phyloP scores from a whole-genome alignment of 2,888 invertebrate species.

The Lasioglossum malachurum region DNA sequence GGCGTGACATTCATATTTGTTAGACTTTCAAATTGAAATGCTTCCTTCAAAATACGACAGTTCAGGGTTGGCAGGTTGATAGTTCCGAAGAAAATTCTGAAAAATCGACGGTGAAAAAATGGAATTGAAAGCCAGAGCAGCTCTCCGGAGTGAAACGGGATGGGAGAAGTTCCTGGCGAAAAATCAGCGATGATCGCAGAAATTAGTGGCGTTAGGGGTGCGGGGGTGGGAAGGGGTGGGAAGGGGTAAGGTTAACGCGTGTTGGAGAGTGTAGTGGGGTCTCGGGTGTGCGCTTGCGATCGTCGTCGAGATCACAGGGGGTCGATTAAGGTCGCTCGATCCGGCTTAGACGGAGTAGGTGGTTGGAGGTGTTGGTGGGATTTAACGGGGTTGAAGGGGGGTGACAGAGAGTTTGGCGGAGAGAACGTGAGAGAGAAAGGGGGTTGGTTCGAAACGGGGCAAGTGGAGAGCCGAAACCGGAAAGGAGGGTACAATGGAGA shows the following conservation, averaged over 20 bases:
- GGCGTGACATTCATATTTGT: too few relatives aligned
- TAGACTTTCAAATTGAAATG: too few relatives aligned
- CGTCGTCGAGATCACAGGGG: conserved; percentile 64
- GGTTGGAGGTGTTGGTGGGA: conserved; percentile 62
- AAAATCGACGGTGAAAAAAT: neutral
- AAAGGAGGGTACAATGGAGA: conserved; percentile 11
- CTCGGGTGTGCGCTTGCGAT: conserved; percentile 62
- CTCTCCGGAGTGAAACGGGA: rapidly evolving
- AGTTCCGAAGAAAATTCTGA: neutral
- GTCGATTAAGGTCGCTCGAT: conserved; percentile 74
- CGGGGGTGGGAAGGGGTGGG: neutral
- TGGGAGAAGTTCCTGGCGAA: neutral
- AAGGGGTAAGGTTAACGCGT: neutral
- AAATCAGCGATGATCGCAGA: conserved; percentile 5
- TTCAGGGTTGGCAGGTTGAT: too few relatives aligned
- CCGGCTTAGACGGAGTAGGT: conserved; percentile 64
- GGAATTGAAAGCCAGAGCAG: neutral
- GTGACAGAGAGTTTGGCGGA: conserved; percentile 39
- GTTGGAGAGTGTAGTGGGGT: conserved; percentile 41
- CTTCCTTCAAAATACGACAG: too few relatives aligned
- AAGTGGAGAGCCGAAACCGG: conserved; percentile 32
- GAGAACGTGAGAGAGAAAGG: conserved; percentile 36
- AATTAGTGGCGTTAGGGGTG: neutral
- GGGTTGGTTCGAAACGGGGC: conserved; percentile 47
- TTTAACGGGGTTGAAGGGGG: conserved; percentile 55